Evolutionary conservation across 1,140 invertebrate genomes (phyloP).

Genomic region (Pseudachorutes palmiensis): DNA sequence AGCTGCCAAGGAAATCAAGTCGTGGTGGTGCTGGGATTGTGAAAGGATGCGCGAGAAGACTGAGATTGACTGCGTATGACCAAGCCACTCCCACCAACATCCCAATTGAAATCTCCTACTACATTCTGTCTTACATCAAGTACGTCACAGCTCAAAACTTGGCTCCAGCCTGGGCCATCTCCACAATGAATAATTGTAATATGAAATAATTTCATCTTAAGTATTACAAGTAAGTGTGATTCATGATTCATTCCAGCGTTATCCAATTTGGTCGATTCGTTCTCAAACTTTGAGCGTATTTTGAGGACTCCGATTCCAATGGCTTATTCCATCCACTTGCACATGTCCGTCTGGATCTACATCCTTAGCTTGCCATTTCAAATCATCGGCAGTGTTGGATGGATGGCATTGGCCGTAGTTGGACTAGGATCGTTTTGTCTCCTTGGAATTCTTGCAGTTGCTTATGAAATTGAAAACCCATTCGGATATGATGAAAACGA

Average conservation of each 20-base stretch:
- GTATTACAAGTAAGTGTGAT: too few relatives aligned
- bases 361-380: slow-evolving; percentile 19
- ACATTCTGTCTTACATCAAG: slow-evolving; percentile 20
- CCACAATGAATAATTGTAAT: slow-evolving; percentile 3
- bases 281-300: slow-evolving; percentile 20
- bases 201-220: too few relatives aligned
- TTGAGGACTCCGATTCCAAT: slow-evolving; percentile 21
- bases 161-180: neutral
- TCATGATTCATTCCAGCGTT: slow-evolving; percentile 19
- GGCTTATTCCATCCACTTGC: slow-evolving; percentile 21
- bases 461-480: slow-evolving; percentile 27
- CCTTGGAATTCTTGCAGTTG: slow-evolving; percentile 20
- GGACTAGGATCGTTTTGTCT: slow-evolving; percentile 18
- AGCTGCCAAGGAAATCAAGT: slow-evolving; percentile 11
- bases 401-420: slow-evolving; percentile 18
- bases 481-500: slow-evolving; percentile 28
- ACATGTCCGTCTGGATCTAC: slow-evolving; percentile 19
- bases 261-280: slow-evolving; percentile 7
- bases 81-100: slow-evolving; percentile 20
- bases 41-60: slow-evolving; percentile 1
- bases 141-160: neutral
- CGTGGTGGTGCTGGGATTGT: too few relatives aligned
- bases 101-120: slow-evolving; percentile 24
- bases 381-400: slow-evolving; percentile 3
- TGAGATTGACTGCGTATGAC: slow-evolving; percentile 2